Conservation (phyloP, 1,140 invertebrate species). For the Trichonephila clavata region DNA sequence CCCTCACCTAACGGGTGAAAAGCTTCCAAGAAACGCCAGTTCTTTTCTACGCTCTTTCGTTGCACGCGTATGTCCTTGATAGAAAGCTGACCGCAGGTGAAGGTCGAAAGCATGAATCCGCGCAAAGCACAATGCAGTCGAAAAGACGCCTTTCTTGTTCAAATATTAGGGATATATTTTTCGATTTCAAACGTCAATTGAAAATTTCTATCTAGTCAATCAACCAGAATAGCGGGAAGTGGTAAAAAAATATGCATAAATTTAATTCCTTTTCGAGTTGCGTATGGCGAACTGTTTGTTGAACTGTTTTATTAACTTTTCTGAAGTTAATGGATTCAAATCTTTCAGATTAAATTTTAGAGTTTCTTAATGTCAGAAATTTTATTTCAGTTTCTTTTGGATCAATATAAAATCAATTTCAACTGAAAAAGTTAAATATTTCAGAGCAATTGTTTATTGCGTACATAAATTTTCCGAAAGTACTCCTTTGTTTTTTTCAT, state of each 20-base stretch:
- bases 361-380: too few species aligned
- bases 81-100: constrained; percentile 6
- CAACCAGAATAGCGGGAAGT: neutral
- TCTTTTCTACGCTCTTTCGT: neutral
- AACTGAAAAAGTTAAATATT: too few species aligned
- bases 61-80: constrained; percentile 13
- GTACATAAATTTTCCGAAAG: too few species aligned
- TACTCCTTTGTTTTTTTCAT: too few species aligned
- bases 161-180: neutral
- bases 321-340: neutral
- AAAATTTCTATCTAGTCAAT: neutral
- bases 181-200: neutral
- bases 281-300: neutral
- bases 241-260: too few species aligned
- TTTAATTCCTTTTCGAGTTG: too few species aligned
- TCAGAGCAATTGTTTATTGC: too few species aligned
- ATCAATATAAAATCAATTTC: too few species aligned
- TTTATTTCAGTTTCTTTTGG: too few species aligned
- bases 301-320: neutral
- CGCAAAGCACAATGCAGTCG: neutral
- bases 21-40: neutral
- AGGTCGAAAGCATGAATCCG: neutral
- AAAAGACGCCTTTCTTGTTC: neutral
- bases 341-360: too few species aligned
- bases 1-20: neutral